Base-by-base conservation (phyloP, 2,113 vertebrate species). In the Megaleporinus macrocephalus region DNA sequence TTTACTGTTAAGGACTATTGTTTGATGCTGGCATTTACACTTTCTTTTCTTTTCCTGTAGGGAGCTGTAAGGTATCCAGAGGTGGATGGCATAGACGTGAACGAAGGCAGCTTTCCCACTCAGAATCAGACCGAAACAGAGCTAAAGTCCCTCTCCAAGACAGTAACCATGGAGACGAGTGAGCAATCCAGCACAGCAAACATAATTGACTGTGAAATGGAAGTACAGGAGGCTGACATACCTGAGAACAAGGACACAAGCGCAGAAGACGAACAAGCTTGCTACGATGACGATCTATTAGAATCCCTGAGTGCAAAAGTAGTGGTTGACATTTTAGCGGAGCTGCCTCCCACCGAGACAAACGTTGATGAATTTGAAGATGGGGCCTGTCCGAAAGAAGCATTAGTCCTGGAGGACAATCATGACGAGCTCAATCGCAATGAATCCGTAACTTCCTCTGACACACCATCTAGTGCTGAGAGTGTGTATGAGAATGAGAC, bases 91-190 rank as follows among this genome's bases (percentile, higher is more conserved):
- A 87, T 85, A 84, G 86, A 91, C 86, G 78, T 92, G 86, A 92
- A 84, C 36, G 81, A 90, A 88, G 85, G 73, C 84, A 89, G 83
- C 90, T 89, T 88, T 86, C 83, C 79, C 89, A 86, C 89, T 86
- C 88, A 89, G 76, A 92, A 89, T 89, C 87, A 86, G 83, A 89
- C 85, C 80, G 66, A 84, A 83, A 76, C 87, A 83, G 80, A 90
- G 70, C 83, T 57, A 29, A 72, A 87, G 68, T 89, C 82, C 66
- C 81, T 86, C 80, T 75, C 80, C 73, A 83, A 89, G 74, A 80
- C 88, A 27, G 87, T 95, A 88, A 86, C 93, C 89, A 94, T 95
- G 93, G 94, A 94, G 92, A 94, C 93, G 59, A 82, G 83, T 81
- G 91, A 93, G 89, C 90, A 91, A 90, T 90, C 88, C 85, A 83